A percentile compares a stretch with the other conserved stretches of the same genome.
phyloP scores from a whole-genome alignment of 2,113 vertebrate genomes.

The Anolis carolinensis region DNA sequence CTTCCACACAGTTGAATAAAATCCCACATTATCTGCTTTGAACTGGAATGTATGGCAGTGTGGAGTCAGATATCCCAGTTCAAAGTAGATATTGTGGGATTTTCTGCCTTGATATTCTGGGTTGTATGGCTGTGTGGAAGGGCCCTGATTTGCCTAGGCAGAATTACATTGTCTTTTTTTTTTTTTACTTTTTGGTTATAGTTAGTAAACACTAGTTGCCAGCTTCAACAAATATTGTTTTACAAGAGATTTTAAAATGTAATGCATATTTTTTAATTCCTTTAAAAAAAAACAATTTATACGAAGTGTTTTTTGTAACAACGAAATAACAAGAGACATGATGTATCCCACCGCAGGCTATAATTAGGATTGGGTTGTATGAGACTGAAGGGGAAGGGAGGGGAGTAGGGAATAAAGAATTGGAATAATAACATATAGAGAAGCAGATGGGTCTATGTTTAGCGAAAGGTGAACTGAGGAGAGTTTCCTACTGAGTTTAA shows the following conservation, averaged over 20 bases:
- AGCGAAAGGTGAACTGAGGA: background rate
- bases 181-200: background rate
- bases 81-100: too few species aligned
- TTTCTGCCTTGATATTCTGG: too few species aligned
- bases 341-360: background rate
- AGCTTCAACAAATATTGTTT: background rate
- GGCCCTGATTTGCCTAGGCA: background rate
- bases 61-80: too few species aligned
- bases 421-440: background rate
- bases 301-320: background rate
- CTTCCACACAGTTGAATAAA: too few species aligned
- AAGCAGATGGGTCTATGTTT: background rate
- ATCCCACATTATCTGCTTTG: too few species aligned
- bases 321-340: background rate
- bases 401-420: background rate
- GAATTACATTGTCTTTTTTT: background rate
- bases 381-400: too few species aligned
- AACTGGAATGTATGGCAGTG: too few species aligned
- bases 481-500: background rate
- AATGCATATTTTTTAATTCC: background rate
- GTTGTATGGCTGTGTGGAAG: too few species aligned
- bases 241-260: background rate
- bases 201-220: too few species aligned
- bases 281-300: background rate
- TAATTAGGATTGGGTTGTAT: background rate